Conservation (phyloP, 2,113 vertebrate genomes). For the Muntiacus muntjak region DNA sequence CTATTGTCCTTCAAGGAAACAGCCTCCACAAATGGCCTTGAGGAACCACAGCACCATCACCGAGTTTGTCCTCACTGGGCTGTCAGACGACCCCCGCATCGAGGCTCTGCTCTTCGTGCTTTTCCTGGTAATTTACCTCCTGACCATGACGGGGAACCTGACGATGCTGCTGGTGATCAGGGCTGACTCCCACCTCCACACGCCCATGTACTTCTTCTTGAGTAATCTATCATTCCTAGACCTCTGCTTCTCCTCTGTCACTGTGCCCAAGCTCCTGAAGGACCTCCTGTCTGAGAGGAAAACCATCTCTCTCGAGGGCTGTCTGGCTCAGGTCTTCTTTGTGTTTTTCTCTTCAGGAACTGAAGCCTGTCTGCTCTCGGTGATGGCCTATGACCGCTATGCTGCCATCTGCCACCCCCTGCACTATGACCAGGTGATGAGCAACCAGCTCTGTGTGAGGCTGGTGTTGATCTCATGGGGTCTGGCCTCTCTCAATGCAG, state of each 20-base stretch:
- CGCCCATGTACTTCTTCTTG: neutral
- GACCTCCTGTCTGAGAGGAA: neutral
- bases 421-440: neutral
- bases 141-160: neutral
- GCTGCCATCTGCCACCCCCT: neutral
- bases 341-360: rapidly evolving
- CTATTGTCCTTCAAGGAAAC: neutral
- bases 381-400: neutral
- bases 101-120: neutral
- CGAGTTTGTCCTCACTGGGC: neutral
- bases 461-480: neutral
- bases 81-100: neutral
- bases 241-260: neutral
- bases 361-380: neutral
- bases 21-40: neutral
- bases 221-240: neutral
- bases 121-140: neutral
- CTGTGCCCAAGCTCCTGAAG: neutral
- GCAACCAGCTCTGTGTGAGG: neutral
- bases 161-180: neutral
- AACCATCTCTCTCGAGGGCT: neutral
- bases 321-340: neutral
- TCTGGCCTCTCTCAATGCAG: neutral
- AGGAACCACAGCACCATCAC: slow-evolving; percentile 12
- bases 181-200: neutral